phyloP scores from a whole-genome alignment of 2,113 vertebrate genomes.

The Amazona guildingii region DNA sequence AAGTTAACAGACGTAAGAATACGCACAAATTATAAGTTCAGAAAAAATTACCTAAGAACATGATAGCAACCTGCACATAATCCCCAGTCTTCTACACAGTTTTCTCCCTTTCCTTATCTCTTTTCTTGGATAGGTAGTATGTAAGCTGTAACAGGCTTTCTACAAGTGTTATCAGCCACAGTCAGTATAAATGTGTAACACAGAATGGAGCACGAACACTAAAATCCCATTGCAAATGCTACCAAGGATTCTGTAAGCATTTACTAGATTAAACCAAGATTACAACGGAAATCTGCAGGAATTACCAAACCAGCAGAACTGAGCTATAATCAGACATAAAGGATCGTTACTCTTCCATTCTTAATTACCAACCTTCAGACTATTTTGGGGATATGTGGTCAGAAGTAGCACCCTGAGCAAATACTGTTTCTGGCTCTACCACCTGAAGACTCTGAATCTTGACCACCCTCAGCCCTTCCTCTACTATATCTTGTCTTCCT shows the following conservation, averaged over 20 bases:
- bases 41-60: neutral
- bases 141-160: neutral
- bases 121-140: neutral
- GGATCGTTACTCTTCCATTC: neutral
- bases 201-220: neutral
- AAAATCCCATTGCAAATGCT: neutral
- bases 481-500: neutral
- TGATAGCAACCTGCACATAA: neutral
- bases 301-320: neutral
- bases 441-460: neutral
- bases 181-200: neutral
- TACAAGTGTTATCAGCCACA: neutral
- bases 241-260: neutral
- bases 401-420: neutral
- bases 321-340: neutral
- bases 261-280: neutral
- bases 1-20: neutral
- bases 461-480: neutral
- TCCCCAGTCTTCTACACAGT: neutral
- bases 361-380: neutral
- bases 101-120: neutral
- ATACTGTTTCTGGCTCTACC: neutral
- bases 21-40: neutral
- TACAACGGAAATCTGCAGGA: neutral
- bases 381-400: neutral